Base-by-base conservation (phyloP, 2,888 invertebrate genomes). In the Bugulina stolonifera region DNA sequence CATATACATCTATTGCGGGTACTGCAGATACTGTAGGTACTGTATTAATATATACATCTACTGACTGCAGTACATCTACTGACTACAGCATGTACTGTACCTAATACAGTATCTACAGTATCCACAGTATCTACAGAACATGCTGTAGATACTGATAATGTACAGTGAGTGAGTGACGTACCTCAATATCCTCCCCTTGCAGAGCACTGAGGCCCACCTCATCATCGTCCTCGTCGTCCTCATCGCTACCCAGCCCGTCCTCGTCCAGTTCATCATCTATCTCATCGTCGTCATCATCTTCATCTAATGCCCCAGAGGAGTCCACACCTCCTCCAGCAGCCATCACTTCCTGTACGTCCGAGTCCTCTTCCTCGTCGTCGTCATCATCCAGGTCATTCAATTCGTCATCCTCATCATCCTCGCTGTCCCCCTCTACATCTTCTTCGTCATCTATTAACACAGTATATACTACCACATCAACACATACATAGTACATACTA, bases 181-280 rank as follows among this genome's bases (percentile, higher is more conserved):
- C 71, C 71, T 54, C 71, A 54, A 71, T 23, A 27, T 73, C 35
- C 74, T 76, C 35, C 75, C 74, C 71, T 76, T 77, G 72, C 76
- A 73, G 64, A 5, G 64, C 64, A 54, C 90, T 89, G 80, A 89
- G 88, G 74, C 89, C 89, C 75, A 91, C 89, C 73, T 90, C 88
- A 77, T 90, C 89, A 75, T 80, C 83, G 78, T 89, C 90, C 75
- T 89, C 89, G 75, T 89, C 89, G 77, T 88, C 89, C 75, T 90
- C 91, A 78, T 91, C 91, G 79, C 91, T 91, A 76, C 91, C 91
- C 81, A 91, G 91, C 1, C 88, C 91, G 79, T 92, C 64, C 10
- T 32, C 32, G 27, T 78, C 77, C 43, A 64, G 89, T 79, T 91
- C 91, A 81, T 89, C 91, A 78, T 91, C 92, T 76, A 91, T 92